A percentile compares a stretch with the other conserved stretches of the same genome.
Evolutionary conservation across 2,113 vertebrate species (phyloP).

Genomic region (Morphnarchus princeps): DNA sequence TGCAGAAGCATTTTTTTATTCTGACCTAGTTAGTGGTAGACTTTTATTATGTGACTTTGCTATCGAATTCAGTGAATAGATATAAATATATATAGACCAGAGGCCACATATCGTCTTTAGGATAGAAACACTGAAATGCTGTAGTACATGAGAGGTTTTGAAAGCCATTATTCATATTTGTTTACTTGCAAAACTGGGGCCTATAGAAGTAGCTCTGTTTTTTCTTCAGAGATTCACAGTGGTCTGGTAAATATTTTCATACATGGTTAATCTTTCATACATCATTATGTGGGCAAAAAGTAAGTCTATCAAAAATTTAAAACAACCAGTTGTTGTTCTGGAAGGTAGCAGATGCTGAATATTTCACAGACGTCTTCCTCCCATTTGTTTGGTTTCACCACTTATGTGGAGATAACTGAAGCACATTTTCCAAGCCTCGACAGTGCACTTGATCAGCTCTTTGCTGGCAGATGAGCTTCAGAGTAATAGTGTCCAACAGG

Average conservation of each 20-base stretch:
- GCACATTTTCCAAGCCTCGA: not conserved
- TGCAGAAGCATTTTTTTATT: not conserved
- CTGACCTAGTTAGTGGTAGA: not conserved
- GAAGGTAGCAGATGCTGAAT: constrained; percentile 53
- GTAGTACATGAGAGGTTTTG: not conserved
- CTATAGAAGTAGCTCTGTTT: not conserved
- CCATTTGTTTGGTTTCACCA: not conserved
- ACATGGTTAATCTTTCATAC: constrained; percentile 36
- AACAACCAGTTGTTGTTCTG: constrained; percentile 29
- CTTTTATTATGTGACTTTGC: not conserved
- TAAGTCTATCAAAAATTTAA: constrained; percentile 47
- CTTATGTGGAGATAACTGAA: not conserved
- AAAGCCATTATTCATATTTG: not conserved
- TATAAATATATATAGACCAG: not conserved
- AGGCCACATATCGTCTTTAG: not conserved
- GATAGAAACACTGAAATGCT: not conserved
- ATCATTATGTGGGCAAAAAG: constrained; percentile 40
- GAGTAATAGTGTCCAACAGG: not conserved
- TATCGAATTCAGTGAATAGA: not conserved
- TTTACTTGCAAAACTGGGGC: not conserved
- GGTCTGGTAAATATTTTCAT: constrained; percentile 56
- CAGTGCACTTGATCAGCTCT: constrained; percentile 31
- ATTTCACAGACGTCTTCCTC: constrained; percentile 21
- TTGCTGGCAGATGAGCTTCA: not conserved
- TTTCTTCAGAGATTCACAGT: not conserved